These are phyloP conservation scores for Campylomormyrus tamandua DNA, from an alignment of 2,113 vertebrate species.

Conservation along the genomic window DNA sequence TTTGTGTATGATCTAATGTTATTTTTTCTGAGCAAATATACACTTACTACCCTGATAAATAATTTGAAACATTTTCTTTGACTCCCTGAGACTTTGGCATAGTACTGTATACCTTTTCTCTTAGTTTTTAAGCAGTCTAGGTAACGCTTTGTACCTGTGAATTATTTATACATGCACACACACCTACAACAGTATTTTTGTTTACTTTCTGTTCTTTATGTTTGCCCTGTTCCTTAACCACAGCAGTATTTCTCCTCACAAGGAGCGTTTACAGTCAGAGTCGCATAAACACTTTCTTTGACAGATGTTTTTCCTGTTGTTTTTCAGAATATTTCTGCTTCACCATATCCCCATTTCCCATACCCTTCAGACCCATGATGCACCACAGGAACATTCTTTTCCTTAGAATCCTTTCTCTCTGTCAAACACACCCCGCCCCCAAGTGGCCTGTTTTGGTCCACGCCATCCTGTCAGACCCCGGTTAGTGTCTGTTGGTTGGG, in stretches of 20 bases:
- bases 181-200: background rate
- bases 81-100: background rate
- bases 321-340: background rate
- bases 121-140: background rate
- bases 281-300: background rate
- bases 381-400: background rate
- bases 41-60: background rate
- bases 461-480: slow-evolving; percentile 55
- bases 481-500: slow-evolving; percentile 56
- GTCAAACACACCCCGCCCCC: background rate
- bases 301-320: background rate
- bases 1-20: background rate
- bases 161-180: background rate
- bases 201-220: background rate
- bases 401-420: background rate
- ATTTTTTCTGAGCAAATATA: background rate
- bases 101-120: background rate
- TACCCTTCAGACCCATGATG: background rate
- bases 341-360: background rate
- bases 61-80: background rate
- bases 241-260: background rate
- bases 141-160: background rate
- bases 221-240: background rate
- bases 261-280: background rate
- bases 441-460: slow-evolving; percentile 21